These are phyloP conservation scores for Spilarctia lutea DNA, from an alignment of 2,888 invertebrate genomes.

Conservation along the genomic window DNA sequence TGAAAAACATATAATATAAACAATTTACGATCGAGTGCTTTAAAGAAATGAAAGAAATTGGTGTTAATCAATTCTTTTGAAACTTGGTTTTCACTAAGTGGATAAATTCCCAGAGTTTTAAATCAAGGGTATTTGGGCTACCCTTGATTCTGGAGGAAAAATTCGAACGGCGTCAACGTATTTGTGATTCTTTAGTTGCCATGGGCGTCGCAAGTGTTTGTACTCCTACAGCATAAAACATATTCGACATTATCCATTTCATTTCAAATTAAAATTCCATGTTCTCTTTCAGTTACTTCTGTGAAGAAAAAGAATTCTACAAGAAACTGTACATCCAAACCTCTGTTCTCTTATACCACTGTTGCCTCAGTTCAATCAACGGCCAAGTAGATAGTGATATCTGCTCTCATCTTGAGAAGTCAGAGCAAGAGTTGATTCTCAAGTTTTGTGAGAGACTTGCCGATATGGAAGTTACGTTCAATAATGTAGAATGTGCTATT, in stretches of 20 bases:
- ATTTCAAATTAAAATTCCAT: no score
- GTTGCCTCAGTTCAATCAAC: slow-evolving; percentile 61
- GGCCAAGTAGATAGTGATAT: slow-evolving; percentile 68
- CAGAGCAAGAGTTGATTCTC: slow-evolving; percentile 67
- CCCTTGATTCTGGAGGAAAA: no score
- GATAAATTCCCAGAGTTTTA: no score
- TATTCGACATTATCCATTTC: neutral
- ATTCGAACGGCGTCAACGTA: neutral
- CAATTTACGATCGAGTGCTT: neutral
- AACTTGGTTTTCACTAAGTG: no score
- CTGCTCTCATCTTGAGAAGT: slow-evolving; percentile 51
- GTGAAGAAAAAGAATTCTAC: slow-evolving; percentile 56
- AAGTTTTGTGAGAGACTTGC: slow-evolving; percentile 68
- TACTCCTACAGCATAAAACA: neutral
- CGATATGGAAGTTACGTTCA: slow-evolving; percentile 66
- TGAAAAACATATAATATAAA: neutral
- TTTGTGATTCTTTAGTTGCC: neutral
- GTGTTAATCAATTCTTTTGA: no score
- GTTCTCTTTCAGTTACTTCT: slow-evolving; percentile 52
- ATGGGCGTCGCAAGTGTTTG: no score
- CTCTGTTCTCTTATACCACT: slow-evolving; percentile 66
- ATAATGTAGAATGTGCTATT: slow-evolving; percentile 67
- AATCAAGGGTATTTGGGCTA: no score
- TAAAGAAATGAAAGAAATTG: no score
- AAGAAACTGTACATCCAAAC: slow-evolving; percentile 65